Conservation (phyloP, 2,888 invertebrate genomes). For the Sarcophaga rosellei region DNA sequence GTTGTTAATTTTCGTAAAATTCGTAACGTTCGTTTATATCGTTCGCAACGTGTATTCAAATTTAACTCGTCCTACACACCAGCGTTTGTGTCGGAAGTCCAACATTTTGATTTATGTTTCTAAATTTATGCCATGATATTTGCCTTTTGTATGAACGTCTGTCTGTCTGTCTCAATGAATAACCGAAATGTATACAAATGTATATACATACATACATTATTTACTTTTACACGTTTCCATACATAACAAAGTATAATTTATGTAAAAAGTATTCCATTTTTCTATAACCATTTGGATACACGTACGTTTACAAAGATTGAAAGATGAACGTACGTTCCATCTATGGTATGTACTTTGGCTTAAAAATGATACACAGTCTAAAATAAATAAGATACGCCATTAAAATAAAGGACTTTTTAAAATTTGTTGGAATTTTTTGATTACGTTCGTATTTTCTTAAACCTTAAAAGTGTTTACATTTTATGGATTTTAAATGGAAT, state of each 20-base stretch:
- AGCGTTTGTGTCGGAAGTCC: constrained; percentile 78
- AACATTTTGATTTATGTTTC: constrained; percentile 81
- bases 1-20: constrained; percentile 56
- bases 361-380: too few relatives aligned
- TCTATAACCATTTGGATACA: background rate
- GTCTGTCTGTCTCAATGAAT: background rate
- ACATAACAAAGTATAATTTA: background rate
- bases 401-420: too few relatives aligned
- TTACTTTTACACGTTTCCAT: constrained; percentile 49
- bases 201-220: constrained; percentile 11
- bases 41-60: constrained; percentile 69
- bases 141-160: constrained; percentile 35
- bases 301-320: background rate
- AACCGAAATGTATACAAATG: background rate
- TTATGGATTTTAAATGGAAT: too few relatives aligned
- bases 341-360: background rate
- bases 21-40: constrained; percentile 45
- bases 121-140: constrained; percentile 76
- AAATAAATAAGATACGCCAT: too few relatives aligned
- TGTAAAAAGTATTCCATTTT: background rate
- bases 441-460: too few relatives aligned
- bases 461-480: too few relatives aligned
- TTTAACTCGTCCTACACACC: constrained; percentile 65
- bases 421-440: too few relatives aligned
- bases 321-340: background rate